phyloP scores from a whole-genome alignment of 2,888 invertebrate genomes.

The Caenorhabditis plicata region DNA sequence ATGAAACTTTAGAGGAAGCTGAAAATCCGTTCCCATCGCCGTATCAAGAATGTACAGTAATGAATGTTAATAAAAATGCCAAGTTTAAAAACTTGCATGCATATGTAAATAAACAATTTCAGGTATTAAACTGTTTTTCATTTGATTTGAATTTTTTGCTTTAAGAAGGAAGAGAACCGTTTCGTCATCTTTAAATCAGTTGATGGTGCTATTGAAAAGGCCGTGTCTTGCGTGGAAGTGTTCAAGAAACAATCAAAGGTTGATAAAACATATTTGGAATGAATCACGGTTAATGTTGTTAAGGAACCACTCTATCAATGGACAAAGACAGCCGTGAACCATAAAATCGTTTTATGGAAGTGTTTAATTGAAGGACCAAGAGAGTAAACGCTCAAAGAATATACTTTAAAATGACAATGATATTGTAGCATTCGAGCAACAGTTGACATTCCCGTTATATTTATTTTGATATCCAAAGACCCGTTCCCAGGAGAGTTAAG shows the following conservation, averaged over 20 bases:
- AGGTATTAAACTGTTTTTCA: background rate
- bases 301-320: constrained; percentile 23
- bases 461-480: constrained; percentile 27
- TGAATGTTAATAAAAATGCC: constrained; percentile 24
- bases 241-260: constrained; percentile 22
- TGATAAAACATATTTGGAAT: background rate
- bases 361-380: constrained; percentile 23
- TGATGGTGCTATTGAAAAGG: constrained; percentile 24
- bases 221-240: constrained; percentile 30
- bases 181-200: constrained; percentile 23
- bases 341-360: constrained; percentile 19
- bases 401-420: background rate
- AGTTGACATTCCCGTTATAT: constrained; percentile 22
- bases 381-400: constrained; percentile 14
- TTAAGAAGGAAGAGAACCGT: constrained; percentile 9
- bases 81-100: constrained; percentile 18
- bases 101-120: constrained; percentile 15
- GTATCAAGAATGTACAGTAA: constrained; percentile 14
- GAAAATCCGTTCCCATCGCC: constrained; percentile 25
- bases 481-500: constrained; percentile 32
- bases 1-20: constrained; percentile 12
- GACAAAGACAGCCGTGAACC: constrained; percentile 12
- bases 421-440: constrained; percentile 24
- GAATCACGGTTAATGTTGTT: background rate
- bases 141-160: background rate